Evolutionary conservation across 2,113 vertebrate species (phyloP).

Genomic region (Chionomys nivalis): DNA sequence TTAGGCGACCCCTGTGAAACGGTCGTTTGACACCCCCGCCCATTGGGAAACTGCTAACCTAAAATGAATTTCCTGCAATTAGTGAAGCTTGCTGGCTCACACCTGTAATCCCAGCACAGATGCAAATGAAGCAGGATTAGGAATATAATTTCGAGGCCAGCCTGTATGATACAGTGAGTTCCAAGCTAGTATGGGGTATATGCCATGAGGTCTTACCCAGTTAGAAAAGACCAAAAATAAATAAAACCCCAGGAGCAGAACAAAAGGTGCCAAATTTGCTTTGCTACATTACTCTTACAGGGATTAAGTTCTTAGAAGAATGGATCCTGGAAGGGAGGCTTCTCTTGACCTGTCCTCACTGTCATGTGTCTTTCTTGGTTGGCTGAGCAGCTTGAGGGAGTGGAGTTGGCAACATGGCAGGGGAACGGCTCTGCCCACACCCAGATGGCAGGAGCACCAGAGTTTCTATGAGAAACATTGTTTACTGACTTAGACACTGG

Average conservation of each 20-base stretch:
- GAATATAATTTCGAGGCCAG: not conserved
- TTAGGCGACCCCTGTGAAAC: not conserved
- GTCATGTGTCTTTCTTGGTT: not conserved
- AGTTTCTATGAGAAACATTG: slow-evolving; percentile 42
- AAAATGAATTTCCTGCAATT: not conserved
- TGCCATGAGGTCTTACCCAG: not conserved
- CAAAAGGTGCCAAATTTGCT: not conserved
- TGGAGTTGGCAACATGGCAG: not conserved
- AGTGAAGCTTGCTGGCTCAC: no score
- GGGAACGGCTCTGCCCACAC: not conserved
- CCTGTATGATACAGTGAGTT: not conserved
- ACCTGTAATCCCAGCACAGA: not conserved
- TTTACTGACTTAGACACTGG: slow-evolving; percentile 45
- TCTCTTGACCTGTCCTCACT: not conserved
- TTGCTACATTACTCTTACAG: slow-evolving; percentile 5
- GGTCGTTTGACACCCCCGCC: not conserved
- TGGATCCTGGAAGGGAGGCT: slow-evolving; percentile 19
- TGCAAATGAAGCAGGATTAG: not conserved
- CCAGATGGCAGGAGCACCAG: not conserved
- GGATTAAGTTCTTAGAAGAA: slow-evolving; percentile 34
- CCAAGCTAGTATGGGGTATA: not conserved
- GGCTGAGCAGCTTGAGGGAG: not conserved
- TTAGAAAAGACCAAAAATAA: not conserved
- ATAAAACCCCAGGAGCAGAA: slow-evolving; percentile 41
- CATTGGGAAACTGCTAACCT: not conserved